Evolutionary conservation across 2,888 invertebrate species (phyloP).

Genomic region (Patella pellucida): DNA sequence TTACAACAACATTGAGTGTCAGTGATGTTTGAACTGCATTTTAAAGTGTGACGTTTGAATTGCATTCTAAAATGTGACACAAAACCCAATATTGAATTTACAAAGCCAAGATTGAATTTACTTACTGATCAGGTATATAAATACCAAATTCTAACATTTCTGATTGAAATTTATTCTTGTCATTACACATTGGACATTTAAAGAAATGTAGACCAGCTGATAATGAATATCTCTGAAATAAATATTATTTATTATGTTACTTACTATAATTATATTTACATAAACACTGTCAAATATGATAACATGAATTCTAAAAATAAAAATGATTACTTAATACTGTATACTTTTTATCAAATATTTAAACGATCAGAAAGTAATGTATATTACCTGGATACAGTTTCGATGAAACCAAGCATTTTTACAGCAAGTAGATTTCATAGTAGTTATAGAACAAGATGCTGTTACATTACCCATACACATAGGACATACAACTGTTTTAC

Average conservation of each 20-base stretch:
- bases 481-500: slow-evolving; percentile 74
- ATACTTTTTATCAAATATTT: no score
- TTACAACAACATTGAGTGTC: no score
- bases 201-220: slow-evolving; percentile 84
- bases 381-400: slow-evolving; percentile 73
- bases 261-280: neutral
- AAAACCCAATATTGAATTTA: no score
- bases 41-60: no score
- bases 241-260: neutral
- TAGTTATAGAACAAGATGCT: slow-evolving; percentile 70
- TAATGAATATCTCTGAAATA: slow-evolving; percentile 78
- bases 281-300: neutral
- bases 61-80: no score
- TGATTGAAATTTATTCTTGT: slow-evolving; percentile 77
- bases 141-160: slow-evolving; percentile 80
- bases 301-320: no score
- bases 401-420: slow-evolving; percentile 84
- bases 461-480: slow-evolving; percentile 80
- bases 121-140: slow-evolving; percentile 84
- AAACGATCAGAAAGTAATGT: no score
- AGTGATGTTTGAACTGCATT: no score
- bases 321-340: no score
- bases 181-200: slow-evolving; percentile 86
- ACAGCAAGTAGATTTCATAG: slow-evolving; percentile 84
- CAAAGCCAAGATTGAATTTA: slow-evolving; percentile 13